Evolutionary conservation across 2,113 vertebrate genomes (phyloP).

Genomic region (Piaya cayana): DNA sequence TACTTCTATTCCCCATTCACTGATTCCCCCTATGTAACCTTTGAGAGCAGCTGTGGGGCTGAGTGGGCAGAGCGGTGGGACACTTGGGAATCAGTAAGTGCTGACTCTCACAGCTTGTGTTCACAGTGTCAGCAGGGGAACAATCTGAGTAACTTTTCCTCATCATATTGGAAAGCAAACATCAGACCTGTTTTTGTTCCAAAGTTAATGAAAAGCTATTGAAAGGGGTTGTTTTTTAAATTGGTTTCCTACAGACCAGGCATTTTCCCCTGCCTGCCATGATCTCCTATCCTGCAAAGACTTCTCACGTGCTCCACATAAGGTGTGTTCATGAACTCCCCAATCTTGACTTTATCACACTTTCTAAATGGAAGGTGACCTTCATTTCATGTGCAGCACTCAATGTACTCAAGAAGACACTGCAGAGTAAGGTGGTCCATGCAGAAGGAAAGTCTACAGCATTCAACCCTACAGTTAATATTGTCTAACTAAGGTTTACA

Average conservation of each 20-base stretch:
- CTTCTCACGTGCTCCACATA: neutral
- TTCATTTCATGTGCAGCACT: neutral
- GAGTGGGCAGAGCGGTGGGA: neutral
- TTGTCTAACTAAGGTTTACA: neutral
- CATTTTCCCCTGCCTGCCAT: conserved; percentile 14
- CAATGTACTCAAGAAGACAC: fast-evolving
- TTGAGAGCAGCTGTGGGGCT: neutral
- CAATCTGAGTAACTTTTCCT: neutral
- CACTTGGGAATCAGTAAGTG: fast-evolving
- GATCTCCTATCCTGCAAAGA: conserved; percentile 48
- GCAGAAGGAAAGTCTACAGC: neutral
- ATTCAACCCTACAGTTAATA: neutral
- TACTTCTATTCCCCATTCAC: neutral
- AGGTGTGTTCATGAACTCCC: neutral
- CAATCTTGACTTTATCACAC: neutral
- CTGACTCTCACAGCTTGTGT: fast-evolving
- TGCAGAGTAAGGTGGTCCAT: neutral
- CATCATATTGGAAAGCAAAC: neutral
- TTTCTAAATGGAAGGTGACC: neutral
- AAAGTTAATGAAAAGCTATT: neutral
- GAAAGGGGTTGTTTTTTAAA: neutral
- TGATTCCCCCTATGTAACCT: neutral
- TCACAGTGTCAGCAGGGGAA: neutral
- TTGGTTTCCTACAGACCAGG: neutral
- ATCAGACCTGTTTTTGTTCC: neutral